Base-by-base conservation (phyloP, 2,888 invertebrate genomes). In the Temnothorax unifasciatus region DNA sequence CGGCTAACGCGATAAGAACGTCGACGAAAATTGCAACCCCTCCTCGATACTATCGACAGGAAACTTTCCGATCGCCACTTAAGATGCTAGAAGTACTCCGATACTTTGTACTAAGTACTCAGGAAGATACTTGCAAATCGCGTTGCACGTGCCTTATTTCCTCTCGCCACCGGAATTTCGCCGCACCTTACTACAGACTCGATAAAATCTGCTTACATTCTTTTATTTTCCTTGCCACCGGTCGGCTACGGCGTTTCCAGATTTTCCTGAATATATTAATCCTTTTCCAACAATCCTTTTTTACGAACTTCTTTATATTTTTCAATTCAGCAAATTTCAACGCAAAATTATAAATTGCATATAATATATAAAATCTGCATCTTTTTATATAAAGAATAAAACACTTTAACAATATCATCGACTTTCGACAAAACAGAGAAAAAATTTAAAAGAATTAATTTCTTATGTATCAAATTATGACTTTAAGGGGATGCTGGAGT, bases 31-130 rank as follows among this genome's bases (percentile, higher is more conserved):
- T 63, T 52, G 57, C 18, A 47, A 71, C 21, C n/a, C 47, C 29
- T 68, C 21, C 47, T 41, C 47, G 77, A 69, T 57, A 61, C 50
- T 13, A 44, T 81, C 82, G 66, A 73, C n/a, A 73, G 75, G 25
- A 52, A 75, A 84, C 52, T 74, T 82, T 34, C 21, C 69, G 69
- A 75, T 74, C 44, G 52, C 63, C 73, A 64, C 75, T 85, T 75
- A 82, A 85, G 75, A 82, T 82, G 69, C 82, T 69, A 57, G 13
- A 69, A 82, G 82, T 82, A 71, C 44, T 18, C 25, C 63, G 69
- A 82, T 82, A 85, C 69, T 85, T 82, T 63, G 47, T 63, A 52
- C 41, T 75, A 82, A 82, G 63, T 63, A 82, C 61, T 84, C 69
- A 25, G 25, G 34, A 63, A 85, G 69, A 85, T 69, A 64, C 63